Base-by-base conservation (phyloP, 2,797 vertebrate genomes). In the Emydoidea blandingii region DNA sequence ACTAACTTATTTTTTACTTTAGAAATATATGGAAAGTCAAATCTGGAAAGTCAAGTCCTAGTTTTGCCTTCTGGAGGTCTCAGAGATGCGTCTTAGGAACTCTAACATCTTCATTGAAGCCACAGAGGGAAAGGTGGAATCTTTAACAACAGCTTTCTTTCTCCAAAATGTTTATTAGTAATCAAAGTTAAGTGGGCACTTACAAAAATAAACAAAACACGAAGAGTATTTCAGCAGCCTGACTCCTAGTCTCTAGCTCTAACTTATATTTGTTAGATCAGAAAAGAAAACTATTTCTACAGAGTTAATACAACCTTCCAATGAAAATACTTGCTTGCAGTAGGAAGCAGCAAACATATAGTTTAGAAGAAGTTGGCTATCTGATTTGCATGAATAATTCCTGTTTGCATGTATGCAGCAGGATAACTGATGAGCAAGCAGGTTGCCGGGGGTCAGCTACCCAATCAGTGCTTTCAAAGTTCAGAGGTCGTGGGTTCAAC, bases 171-270 rank as follows among this genome's bases (percentile, higher is more conserved):
- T 21, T 88, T 19, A 6, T 5, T 12, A 3, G n/a, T 57, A n/a
- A 56, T 2, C 1, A 0, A 65, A 53, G 41, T 21, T 0, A 0
- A 76, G 44, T 14, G 15, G 85, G 52, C 4, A 27, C 27, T 15
- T 9, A 21, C 18, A 57, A 34, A 31, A 29, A 29, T 72, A 82
- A 86, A 72, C 19, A n/a, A 29, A 21, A n/a, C 10, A 6, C 31
- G 6, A 12, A 52, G 29, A 53, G 19, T 52, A 72, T 27, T 27
- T 53, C 74, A 31, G 52, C 37, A 81, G 81, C 19, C 19, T 34
- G 49, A 84, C 8, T 57, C 85, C 79, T 25, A 19, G 12, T 25
- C 19, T 11, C 85, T 0, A 0, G 44, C 15, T 12, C 19, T 41
- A 10, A 0, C 14, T 59, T 29, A 5, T 3, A 47, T 50, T 84